These are phyloP conservation scores for Rapana venosa DNA, from an alignment of 2,888 invertebrate genomes.

Conservation along the genomic window DNA sequence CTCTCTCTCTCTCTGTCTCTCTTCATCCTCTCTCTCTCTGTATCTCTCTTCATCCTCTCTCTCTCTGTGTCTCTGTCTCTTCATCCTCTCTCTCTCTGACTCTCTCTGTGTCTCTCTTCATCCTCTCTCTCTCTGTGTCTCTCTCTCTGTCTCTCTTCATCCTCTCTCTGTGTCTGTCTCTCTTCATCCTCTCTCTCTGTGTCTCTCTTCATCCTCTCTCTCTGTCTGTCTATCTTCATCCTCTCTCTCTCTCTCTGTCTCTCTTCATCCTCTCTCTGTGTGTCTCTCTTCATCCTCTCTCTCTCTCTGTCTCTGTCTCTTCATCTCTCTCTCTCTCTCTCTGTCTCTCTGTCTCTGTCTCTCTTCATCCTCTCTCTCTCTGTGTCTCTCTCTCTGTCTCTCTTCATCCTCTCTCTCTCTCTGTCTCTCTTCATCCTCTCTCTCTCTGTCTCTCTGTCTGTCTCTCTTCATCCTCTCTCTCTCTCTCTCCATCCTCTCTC, in stretches of 20 bases:
- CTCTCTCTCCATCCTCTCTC: neutral
- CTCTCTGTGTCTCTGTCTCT: no score
- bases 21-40: neutral
- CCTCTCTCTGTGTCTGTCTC: constrained; percentile 12
- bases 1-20: constrained; percentile 7
- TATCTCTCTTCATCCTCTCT: neutral
- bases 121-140: neutral
- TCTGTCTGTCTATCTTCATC: neutral
- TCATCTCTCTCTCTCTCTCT: neutral
- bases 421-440: neutral
- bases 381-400: constrained; percentile 4
- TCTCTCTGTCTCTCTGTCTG: neutral
- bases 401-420: neutral
- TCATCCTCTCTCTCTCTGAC: neutral
- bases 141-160: neutral
- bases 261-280: neutral
- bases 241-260: constrained; percentile 4
- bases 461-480: neutral
- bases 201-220: neutral
- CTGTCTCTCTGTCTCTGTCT: neutral
- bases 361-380: no score
- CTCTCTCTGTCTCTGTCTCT: neutral
- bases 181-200: neutral
- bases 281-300: neutral
- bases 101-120: neutral